Conservation (phyloP, 2,888 invertebrate species). For the Drosophila tripunctata region DNA sequence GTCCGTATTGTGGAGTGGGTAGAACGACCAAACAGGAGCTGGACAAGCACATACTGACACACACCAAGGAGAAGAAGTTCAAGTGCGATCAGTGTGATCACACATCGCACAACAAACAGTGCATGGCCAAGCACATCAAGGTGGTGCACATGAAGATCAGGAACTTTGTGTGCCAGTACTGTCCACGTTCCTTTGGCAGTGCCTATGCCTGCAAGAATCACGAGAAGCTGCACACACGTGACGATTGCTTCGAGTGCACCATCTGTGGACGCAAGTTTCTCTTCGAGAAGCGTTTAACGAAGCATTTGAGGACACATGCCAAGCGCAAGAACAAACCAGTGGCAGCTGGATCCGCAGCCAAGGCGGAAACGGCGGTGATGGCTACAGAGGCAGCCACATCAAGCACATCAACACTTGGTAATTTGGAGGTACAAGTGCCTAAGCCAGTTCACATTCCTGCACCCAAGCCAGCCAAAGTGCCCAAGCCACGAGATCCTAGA, state of each 20-base stretch:
- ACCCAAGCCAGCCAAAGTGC: not conserved
- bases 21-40: conserved; percentile 82
- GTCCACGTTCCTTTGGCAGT: conserved; percentile 82
- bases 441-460: too few species aligned
- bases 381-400: not conserved
- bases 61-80: conserved; percentile 81
- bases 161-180: conserved; percentile 80
- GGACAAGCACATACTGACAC: conserved; percentile 81
- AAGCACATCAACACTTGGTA: too few species aligned
- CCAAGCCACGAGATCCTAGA: conserved; percentile 50
- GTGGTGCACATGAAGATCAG: conserved; percentile 81
- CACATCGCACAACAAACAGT: conserved; percentile 80
- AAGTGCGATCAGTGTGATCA: conserved; percentile 77
- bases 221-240: conserved; percentile 79
- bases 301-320: conserved; percentile 79
- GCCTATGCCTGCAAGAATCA: conserved; percentile 78
- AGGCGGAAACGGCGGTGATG: conserved; percentile 4
- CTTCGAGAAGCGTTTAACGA: conserved; percentile 79
- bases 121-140: conserved; percentile 77
- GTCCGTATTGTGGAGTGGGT: conserved; percentile 82
- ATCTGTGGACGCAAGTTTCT: conserved; percentile 80
- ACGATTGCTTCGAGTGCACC: conserved; percentile 80
- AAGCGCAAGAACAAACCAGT: conserved; percentile 33
- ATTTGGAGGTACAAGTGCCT: too few species aligned
- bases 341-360: conserved; percentile 54